Evolutionary conservation across 2,113 vertebrate genomes (phyloP).

Genomic region (Glareola pratincola): DNA sequence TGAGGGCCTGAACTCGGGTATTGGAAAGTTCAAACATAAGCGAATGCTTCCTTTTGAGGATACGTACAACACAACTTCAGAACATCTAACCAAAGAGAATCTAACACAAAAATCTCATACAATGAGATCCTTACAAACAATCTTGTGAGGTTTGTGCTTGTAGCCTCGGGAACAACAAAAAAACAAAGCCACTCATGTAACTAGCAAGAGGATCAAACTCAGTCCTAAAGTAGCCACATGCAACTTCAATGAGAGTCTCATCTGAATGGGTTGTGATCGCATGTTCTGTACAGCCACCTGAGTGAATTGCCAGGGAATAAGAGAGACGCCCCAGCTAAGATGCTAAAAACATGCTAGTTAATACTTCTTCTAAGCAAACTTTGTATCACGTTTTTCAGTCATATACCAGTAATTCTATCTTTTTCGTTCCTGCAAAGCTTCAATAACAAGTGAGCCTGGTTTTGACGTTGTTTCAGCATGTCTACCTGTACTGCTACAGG

Average conservation of each 20-base stretch:
- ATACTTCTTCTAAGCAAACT: neutral
- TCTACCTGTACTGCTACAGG: neutral
- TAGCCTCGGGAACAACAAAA: neutral
- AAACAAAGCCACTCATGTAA: accelerated
- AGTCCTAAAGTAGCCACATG: neutral
- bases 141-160: neutral
- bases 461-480: neutral
- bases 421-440: neutral
- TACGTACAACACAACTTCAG: neutral
- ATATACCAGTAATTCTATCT: neutral
- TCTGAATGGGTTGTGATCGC: neutral
- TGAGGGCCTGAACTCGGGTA: neutral
- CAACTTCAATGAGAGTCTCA: neutral
- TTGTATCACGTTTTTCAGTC: neutral
- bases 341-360: neutral
- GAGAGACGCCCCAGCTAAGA: neutral
- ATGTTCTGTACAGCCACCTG: neutral
- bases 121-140: neutral
- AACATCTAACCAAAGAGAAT: neutral
- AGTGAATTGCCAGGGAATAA: neutral
- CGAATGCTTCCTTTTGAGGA: neutral
- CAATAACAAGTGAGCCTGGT: neutral
- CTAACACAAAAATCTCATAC: neutral
- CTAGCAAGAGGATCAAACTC: neutral
- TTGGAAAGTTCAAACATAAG: neutral